Evolutionary conservation across 1,140 invertebrate species (phyloP).

Genomic region (Drosophila mayri): DNA sequence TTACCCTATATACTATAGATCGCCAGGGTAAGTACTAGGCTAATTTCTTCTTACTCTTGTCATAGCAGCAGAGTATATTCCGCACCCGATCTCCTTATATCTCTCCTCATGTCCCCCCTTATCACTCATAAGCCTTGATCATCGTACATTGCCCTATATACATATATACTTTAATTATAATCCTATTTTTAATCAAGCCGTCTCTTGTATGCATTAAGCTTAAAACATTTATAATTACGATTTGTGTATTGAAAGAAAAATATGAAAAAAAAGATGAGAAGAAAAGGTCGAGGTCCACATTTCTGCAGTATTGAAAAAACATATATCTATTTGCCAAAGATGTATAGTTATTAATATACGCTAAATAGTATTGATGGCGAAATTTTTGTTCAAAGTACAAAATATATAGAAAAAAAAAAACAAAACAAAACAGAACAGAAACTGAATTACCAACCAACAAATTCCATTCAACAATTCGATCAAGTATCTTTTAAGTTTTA

Average conservation of each 20-base stretch:
- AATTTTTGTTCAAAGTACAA: slow-evolving; percentile 85
- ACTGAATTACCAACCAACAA: slow-evolving; percentile 37
- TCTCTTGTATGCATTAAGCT: slow-evolving; percentile 84
- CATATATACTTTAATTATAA: slow-evolving; percentile 38
- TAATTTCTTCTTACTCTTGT: slow-evolving; percentile 59
- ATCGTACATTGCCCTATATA: slow-evolving; percentile 17
- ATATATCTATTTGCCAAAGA: slow-evolving; percentile 81
- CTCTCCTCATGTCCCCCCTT: slow-evolving; percentile 12
- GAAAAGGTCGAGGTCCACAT: slow-evolving; percentile 85
- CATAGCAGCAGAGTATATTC: slow-evolving; percentile 32
- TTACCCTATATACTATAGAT: slow-evolving; percentile 28
- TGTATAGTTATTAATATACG: slow-evolving; percentile 82
- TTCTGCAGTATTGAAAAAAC: slow-evolving; percentile 81
- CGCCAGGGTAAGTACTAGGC: slow-evolving; percentile 79
- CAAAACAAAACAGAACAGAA: slow-evolving; percentile 9
- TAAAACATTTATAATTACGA: slow-evolving; percentile 69
- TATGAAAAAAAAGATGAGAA: slow-evolving; percentile 62
- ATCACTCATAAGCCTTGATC: slow-evolving; percentile 38
- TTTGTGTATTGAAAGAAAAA: slow-evolving; percentile 73
- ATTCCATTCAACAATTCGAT: slow-evolving; percentile 42
- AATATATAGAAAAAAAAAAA: slow-evolving; percentile 47
- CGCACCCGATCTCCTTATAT: slow-evolving; percentile 23
- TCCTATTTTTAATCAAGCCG: slow-evolving; percentile 74
- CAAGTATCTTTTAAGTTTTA: slow-evolving; percentile 71
- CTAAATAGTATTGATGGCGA: slow-evolving; percentile 84